These are phyloP conservation scores for Ormyrus labotus DNA, from an alignment of 2,888 invertebrate species.

Conservation along the genomic window DNA sequence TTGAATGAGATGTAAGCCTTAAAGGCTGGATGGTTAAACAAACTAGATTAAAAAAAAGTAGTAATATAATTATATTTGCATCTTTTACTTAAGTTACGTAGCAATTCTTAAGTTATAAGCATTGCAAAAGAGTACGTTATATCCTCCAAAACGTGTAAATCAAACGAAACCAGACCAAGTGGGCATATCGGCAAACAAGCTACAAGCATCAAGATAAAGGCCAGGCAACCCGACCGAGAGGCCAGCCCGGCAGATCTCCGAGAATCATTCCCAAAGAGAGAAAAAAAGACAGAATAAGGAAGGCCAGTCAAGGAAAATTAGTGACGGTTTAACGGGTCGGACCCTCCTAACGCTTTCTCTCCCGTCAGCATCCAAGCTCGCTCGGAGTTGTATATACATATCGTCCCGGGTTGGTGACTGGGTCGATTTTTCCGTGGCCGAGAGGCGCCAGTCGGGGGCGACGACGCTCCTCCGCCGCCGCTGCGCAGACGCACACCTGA, in stretches of 20 bases:
- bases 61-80: too few relatives aligned
- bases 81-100: too few relatives aligned
- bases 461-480: conserved; percentile 60
- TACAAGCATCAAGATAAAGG: background rate
- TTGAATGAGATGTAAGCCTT: too few relatives aligned
- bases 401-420: conserved; percentile 59
- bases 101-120: background rate
- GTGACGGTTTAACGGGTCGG: conserved; percentile 63
- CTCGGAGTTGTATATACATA: background rate
- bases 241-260: too few relatives aligned
- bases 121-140: background rate
- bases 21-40: too few relatives aligned
- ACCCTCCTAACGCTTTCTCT: conserved; percentile 61
- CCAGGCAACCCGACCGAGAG: too few relatives aligned
- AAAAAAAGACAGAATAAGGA: background rate
- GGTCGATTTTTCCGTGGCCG: conserved; percentile 59
- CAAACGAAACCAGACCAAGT: too few relatives aligned
- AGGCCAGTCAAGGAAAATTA: conserved; percentile 61
- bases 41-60: too few relatives aligned
- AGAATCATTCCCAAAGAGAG: background rate
- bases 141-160: too few relatives aligned
- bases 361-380: conserved; percentile 12
- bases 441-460: conserved; percentile 68
- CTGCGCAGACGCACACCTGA: conserved; percentile 11
- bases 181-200: too few relatives aligned